Evolutionary conservation across 2,888 invertebrate species (phyloP), one percentile per base, ranked within the genome.

Genomic region (Drymonia ruficornis): DNA sequence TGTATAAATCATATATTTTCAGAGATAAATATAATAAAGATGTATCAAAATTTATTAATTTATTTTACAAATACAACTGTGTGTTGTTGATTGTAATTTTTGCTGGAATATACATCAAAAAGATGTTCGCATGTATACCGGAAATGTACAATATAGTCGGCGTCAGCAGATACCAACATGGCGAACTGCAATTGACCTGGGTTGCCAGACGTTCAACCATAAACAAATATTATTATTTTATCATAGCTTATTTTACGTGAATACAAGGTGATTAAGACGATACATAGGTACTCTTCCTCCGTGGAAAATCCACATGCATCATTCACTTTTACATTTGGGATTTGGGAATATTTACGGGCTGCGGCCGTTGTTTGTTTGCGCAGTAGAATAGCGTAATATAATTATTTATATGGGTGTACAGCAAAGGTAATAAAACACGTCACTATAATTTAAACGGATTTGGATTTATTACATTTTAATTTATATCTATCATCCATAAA

Each of bases 81-180:
- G 8, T 4, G 8, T 8, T 40, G 12, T 15, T 15, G 9, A 28
- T n/a, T n/a, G 3, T 28, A n/a, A 2, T 53, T n/a, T 47, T 63
- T 54, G 60, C 16, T 2, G n/a, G 19, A 50, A 50, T 51, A 29
- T 2, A 38, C 7, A 11, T n/a, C 34, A 70, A 61, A 65, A 74
- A 60, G 58, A 43, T n/a, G 15, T 50, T 55, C 72, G 71, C 29
- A 55, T 56, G 53, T 28, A 16, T 46, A 69, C 76, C 87, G 89
- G 91, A 89, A 77, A 65, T 68, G 45, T 59, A 61, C 63, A 69
- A 67, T 62, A 78, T 71, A 68, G 81, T 76, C 78, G 86, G 91
- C 91, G 91, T 92, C 91, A 92, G 90, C 90, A 89, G 59, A 68
- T 83, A 84, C 91, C 91, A 92, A 87, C 67, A 67, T 73, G 47